Percentiles rank a stretch among this genome's conserved stretches.
phyloP scores from a whole-genome alignment of 2,888 invertebrate species.

The Tineola bisselliella region DNA sequence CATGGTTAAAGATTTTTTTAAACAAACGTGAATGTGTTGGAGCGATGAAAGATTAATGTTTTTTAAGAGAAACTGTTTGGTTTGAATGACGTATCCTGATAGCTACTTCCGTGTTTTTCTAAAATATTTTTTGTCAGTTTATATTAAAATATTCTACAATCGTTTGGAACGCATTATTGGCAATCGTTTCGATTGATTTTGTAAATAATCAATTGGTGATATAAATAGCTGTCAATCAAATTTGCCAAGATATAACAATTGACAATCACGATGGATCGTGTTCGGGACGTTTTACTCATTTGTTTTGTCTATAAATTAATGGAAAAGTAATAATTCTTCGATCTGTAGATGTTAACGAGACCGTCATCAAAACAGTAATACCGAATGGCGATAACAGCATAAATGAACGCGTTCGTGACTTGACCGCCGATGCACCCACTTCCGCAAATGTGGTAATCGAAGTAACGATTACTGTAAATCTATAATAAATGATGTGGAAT shows the following conservation, averaged over 20 bases:
- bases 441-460: constrained; percentile 5
- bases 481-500: background rate
- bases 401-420: constrained; percentile 8
- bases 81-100: constrained; percentile 5
- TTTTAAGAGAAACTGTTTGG: background rate
- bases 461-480: constrained; percentile 3
- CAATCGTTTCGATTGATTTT: no score
- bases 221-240: no score
- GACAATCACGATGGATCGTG: no score
- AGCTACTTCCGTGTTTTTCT: background rate
- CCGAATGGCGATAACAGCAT: constrained; percentile 1
- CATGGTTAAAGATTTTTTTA: constrained; percentile 1
- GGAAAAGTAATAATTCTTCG: background rate
- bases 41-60: constrained; percentile 5
- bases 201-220: no score
- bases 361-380: background rate
- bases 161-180: no score
- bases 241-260: no score
- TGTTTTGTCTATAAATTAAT: background rate
- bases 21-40: background rate
- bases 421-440: constrained; percentile 12
- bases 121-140: no score
- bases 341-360: background rate
- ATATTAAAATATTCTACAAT: no score
- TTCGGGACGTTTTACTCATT: no score